phyloP scores from a whole-genome alignment of 2,797 vertebrate genomes.

The Mus spretus region DNA sequence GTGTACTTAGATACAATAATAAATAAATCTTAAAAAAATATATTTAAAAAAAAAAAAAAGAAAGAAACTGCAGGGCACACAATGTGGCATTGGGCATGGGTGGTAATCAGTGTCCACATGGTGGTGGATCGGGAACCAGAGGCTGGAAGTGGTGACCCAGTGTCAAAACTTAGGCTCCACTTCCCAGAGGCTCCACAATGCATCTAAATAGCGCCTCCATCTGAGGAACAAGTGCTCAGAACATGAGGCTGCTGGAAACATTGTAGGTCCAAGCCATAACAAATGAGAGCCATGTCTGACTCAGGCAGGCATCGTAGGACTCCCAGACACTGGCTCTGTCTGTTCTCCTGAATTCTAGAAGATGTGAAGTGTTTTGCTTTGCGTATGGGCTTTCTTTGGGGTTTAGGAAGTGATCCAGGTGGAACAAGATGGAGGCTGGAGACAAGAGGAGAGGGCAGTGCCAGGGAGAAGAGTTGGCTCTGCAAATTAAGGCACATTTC shows the following conservation, averaged over 20 bases:
- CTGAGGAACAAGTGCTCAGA: neutral
- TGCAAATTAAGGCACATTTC: neutral
- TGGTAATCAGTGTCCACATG: neutral
- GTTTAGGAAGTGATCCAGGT: neutral
- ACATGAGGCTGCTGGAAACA: neutral
- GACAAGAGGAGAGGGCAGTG: neutral
- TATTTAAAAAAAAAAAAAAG: no score
- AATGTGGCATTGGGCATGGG: neutral
- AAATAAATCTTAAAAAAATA: no score
- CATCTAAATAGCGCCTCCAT: neutral
- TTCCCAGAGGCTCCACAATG: neutral
- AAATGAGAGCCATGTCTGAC: neutral
- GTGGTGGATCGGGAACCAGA: neutral
- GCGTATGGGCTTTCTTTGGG: neutral
- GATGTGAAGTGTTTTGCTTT: rapidly evolving
- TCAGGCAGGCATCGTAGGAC: neutral
- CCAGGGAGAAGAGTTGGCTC: neutral
- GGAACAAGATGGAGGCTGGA: neutral
- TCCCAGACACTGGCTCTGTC: neutral
- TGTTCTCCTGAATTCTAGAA: neutral
- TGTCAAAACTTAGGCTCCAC: neutral
- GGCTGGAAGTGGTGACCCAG: neutral
- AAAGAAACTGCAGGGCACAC: neutral
- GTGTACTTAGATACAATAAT: no score
- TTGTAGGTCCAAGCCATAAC: neutral